Evolutionary conservation across 37 sponge, comb jelly and placozoan species (phyloP).

Genomic region (Amphimedon queenslandica): DNA sequence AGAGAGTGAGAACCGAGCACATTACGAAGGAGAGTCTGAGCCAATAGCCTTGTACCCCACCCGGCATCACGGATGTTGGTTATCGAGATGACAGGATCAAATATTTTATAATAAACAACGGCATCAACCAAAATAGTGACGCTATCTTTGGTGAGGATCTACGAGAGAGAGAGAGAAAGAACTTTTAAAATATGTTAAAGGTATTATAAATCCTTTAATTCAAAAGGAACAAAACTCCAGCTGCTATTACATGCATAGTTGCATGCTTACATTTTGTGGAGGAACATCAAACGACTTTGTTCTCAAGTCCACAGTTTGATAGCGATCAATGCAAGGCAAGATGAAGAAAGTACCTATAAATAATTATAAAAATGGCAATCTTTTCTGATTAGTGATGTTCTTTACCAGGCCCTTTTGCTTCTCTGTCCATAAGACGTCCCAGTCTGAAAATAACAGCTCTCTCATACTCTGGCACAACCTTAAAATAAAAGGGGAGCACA

Average conservation of each 20-base stretch:
- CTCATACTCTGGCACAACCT: constrained; percentile 84
- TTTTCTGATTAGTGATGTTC: not conserved
- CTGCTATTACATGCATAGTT: too few relatives aligned
- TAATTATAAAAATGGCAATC: not conserved
- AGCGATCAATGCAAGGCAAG: constrained; percentile 83
- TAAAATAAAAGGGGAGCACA: not conserved
- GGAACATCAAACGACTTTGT: constrained; percentile 89
- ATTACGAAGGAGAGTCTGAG: constrained; percentile 94
- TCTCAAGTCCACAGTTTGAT: constrained; percentile 68
- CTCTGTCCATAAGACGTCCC: constrained; percentile 78
- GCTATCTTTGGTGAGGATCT: constrained; percentile 94
- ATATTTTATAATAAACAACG: constrained; percentile 84
- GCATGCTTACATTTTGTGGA: constrained; percentile 78
- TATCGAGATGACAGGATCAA: constrained; percentile 70
- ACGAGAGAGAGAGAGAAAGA: too few relatives aligned
- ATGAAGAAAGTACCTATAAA: constrained; percentile 72
- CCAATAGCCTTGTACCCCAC: constrained; percentile 80
- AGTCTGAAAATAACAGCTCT: constrained; percentile 91
- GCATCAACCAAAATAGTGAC: constrained; percentile 95
- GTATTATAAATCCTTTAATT: not conserved
- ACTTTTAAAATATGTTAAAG: not conserved
- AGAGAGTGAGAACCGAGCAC: constrained; percentile 90
- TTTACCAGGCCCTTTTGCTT: constrained; percentile 80
- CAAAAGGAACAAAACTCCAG: not conserved
- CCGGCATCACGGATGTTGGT: constrained; percentile 66